phyloP scores from a whole-genome alignment of 2,888 invertebrate genomes.

The Saturnia japonica region DNA sequence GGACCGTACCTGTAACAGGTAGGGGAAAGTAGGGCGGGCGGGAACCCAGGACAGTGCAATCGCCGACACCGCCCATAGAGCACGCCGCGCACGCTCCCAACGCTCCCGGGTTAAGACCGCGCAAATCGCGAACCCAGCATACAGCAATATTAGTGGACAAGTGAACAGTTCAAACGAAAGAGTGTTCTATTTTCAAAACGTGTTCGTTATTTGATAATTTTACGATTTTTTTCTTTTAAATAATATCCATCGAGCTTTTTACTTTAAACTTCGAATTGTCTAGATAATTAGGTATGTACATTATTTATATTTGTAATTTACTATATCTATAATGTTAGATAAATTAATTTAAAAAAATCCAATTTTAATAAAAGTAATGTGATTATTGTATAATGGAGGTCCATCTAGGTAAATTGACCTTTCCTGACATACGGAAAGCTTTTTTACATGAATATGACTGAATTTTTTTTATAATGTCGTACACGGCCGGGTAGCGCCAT shows the following conservation, averaged over 20 bases:
- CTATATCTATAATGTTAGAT: neutral
- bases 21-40: constrained; percentile 57
- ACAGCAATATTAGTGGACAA: constrained; percentile 43
- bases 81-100: constrained; percentile 54
- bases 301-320: neutral
- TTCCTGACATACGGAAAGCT: neutral
- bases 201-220: constrained; percentile 17
- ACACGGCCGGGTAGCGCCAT: neutral
- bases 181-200: constrained; percentile 25
- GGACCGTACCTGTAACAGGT: constrained; percentile 75
- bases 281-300: constrained; percentile 20
- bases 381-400: neutral
- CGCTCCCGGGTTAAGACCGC: constrained; percentile 40
- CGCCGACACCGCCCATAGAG: constrained; percentile 54
- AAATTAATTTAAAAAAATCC: neutral
- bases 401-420: neutral
- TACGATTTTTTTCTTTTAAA: constrained; percentile 1
- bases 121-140: constrained; percentile 45
- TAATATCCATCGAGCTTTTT: constrained; percentile 12
- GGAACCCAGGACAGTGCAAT: constrained; percentile 65
- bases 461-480: constrained; percentile 3
- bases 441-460: constrained; percentile 9
- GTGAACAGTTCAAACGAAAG: constrained; percentile 40
- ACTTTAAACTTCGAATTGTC: constrained; percentile 6
- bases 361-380: neutral